Evolutionary conservation across 2,113 vertebrate species (phyloP), one percentile per base, ranked within the genome.

Genomic region (Pampusana beccarii): DNA sequence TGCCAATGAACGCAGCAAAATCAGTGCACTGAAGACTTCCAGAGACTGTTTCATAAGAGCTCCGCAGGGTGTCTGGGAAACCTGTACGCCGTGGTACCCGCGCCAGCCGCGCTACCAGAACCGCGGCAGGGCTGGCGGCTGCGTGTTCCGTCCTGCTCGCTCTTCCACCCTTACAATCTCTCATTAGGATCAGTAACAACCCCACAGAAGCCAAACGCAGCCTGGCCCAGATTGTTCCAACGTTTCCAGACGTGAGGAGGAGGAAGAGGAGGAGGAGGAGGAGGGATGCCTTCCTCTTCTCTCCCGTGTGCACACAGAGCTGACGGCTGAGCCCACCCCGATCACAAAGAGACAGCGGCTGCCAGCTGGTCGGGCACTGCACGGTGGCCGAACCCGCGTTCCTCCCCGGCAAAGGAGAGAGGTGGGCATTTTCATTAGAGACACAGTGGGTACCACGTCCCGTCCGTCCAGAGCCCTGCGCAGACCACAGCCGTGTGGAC

Each of bases 341-440:
- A 11, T 14, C 33, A 7, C 0, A 15, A 1, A 6, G 48, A 44
- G 42, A 15, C 46, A 9, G 5, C 16, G 72, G 40, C n/a, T 67
- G 38, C 5, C n/a, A 16, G 77, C 23, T 21, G 61, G 67, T 33
- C 70, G 56, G 79, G 33, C 54, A 17, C 2, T 33, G 40, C 69
- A 26, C 0, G 0, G 9, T 7, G 31, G 10, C 65, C 5, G 11
- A 66, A 38, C 38, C 7, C 4, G 4, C 8, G 29, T 6, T 81
- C 73, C 73, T 80, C 82, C 24, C 42, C 54, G 20, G 16, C 21
- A 7, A 31, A 46, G 64, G 26, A 36, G 20, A 54, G 29, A 31
- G 26, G 11, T 13, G 60, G 56, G 26, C 28, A 33, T 23, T 57
- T 17, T 60, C 23, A 0, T 2, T 5, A 33, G 54, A 26, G 72